phyloP scores from a whole-genome alignment of 2,888 invertebrate genomes.

The Drosophila basisetae region DNA sequence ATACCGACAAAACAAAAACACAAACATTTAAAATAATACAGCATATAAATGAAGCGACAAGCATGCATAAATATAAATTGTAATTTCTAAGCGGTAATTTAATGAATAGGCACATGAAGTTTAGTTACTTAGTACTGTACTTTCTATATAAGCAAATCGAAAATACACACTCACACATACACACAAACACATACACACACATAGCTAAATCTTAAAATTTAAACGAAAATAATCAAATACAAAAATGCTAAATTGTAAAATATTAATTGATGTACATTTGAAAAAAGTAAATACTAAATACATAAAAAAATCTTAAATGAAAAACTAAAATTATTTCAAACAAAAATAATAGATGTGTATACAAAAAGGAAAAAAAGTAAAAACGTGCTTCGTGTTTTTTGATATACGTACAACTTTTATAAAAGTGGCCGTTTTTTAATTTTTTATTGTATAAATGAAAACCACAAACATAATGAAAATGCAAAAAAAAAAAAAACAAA shows the following conservation, averaged over 20 bases:
- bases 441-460: conserved; percentile 61
- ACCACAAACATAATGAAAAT: conserved; percentile 11
- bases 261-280: conserved; percentile 77
- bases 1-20: conserved; percentile 25
- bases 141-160: conserved; percentile 64
- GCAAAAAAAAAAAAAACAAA: conserved; percentile 11
- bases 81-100: conserved; percentile 75
- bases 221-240: conserved; percentile 67
- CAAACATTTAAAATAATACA: conserved; percentile 15
- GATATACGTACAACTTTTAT: conserved; percentile 64
- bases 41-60: conserved; percentile 35
- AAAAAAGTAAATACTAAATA: conserved; percentile 36
- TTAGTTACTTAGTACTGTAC: conserved; percentile 81
- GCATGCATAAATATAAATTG: conserved; percentile 65
- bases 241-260: conserved; percentile 74
- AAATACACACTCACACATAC: conserved; percentile 36
- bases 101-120: conserved; percentile 73
- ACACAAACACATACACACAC: conserved; percentile 46
- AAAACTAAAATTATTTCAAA: conserved; percentile 63
- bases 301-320: conserved; percentile 35
- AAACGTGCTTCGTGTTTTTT: conserved; percentile 71
- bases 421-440: conserved; percentile 56
- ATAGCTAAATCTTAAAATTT: conserved; percentile 77
- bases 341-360: conserved; percentile 59
- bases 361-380: conserved; percentile 24